These are phyloP conservation scores for Drosophila dives DNA, from an alignment of 2,888 invertebrate species.

Conservation along the genomic window DNA sequence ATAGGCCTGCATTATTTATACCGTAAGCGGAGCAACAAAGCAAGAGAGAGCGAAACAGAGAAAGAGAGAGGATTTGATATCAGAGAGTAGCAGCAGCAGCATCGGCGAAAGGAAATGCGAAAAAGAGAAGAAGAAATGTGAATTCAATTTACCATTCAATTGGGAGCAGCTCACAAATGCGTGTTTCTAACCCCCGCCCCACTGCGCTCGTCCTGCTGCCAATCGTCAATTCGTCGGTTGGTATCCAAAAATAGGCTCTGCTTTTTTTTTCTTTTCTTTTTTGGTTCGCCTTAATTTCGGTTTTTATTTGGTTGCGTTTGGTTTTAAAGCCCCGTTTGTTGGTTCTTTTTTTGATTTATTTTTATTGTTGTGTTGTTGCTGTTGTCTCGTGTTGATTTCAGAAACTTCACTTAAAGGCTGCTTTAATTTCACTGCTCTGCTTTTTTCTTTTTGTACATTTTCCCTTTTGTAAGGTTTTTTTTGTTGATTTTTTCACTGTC, in stretches of 20 bases:
- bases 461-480: constrained; percentile 9
- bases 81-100: neutral
- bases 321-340: constrained; percentile 55
- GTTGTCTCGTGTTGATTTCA: constrained; percentile 56
- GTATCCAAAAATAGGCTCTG: constrained; percentile 80
- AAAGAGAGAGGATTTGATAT: constrained; percentile 7
- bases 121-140: constrained; percentile 26
- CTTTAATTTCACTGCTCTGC: constrained; percentile 81
- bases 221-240: constrained; percentile 18
- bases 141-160: constrained; percentile 76
- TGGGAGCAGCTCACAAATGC: constrained; percentile 47
- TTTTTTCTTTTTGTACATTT: constrained; percentile 48
- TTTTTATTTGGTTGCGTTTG: constrained; percentile 26
- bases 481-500: constrained; percentile 59
- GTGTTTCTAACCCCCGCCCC: constrained; percentile 8
- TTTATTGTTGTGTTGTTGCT: constrained; percentile 37
- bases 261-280: constrained; percentile 11
- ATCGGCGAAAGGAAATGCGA: constrained; percentile 38
- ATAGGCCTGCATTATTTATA: constrained; percentile 60
- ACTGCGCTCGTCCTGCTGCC: constrained; percentile 35
- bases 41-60: neutral
- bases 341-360: constrained; percentile 51
- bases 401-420: constrained; percentile 74
- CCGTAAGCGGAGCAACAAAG: constrained; percentile 17
- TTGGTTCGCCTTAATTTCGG: constrained; percentile 39